Evolutionary conservation across 2,113 vertebrate genomes (phyloP), one percentile per base, ranked within the genome.

Genomic region (Morone chrysops): DNA sequence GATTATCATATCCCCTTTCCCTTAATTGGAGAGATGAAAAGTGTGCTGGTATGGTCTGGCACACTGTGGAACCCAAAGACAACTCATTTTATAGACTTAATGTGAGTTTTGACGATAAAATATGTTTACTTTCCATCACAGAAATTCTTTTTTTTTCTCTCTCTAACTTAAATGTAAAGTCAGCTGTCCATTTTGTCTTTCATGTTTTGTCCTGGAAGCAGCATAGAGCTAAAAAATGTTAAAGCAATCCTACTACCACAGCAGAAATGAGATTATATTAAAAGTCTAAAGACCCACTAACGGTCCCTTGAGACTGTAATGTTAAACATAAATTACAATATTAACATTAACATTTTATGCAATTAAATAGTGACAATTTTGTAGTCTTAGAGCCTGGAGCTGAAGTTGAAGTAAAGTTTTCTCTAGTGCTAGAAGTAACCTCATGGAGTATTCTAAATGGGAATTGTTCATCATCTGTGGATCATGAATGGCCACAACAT

Each of bases 1-100:
- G 87, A 91, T 93, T 93, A 91, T 90, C 81, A 81, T 84, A 81
- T 91, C 78, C 66, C 48, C 56, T 89, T 89, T 81, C 41, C 80
- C 60, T 83, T 91, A 91, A 92, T 92, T 91, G 86, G 88, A 88
- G 70, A 75, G 82, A 77, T 87, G 77, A 81, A 85, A 89, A 90
- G 76, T 79, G 87, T 78, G 79, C 67, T 76, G 48, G 54, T 61
- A 76, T 81, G 41, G 57, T 74, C 61, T 77, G 71, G 36, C 47
- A 70, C 69, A 68, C 63, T 16, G 18, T 70, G 53, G 7, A 70
- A 62, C 43, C 78, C 7, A 73, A 75, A 80, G 48, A 70, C 36
- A 12, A 43, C 38, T 41, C 48, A 79, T 69, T 54, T 72, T 50
- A 45, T 66, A 22, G 38, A 68, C 3, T 71, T 48, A 14, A 10